Base-by-base conservation (phyloP, 1,140 invertebrate species). In the Apis florea region DNA sequence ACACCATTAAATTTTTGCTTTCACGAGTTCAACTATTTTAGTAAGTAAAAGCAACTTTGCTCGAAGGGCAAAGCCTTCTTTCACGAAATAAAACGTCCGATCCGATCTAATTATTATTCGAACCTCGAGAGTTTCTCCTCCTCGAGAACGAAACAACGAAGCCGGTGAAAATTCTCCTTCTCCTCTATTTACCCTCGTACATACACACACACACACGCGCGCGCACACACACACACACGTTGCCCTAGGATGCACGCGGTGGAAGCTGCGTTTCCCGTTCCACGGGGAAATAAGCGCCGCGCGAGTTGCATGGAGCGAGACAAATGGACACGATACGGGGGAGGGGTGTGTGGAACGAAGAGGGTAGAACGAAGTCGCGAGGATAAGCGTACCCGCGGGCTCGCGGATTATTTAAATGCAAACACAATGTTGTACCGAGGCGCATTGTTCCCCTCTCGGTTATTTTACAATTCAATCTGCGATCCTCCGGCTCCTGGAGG, bases 381-480 rank as follows among this genome's bases (percentile, higher is more conserved):
- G 80, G 80, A 88, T 88, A 79, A 88, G 81, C 87, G 77, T 84
- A 87, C 85, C 88, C 85, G 84, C 83, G 88, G 84, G 87, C 86
- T 92, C 89, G 90, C 91, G 88, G 91, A 92, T 92, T 92, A 92
- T 92, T 92, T 92, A 92, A 92, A 92, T 92, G 91, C 91, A 92
- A 92, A 92, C 91, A 92, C 89, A 91, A 91, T 92, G 91, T 91
- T 92, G 91, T 92, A 92, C 85, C 90, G 85, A 86, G 79, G 90
- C 85, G 86, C 88, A 92, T 92, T 92, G 90, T 92, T 92, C 90
- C 91, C 90, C 87, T 90, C 89, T 90, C 90, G 90, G 91, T 92
- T 92, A 91, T 92, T 92, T 92, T 92, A 92, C 91, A 92, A 92
- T 92, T 91, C 91, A 92, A 92, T 92, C 91, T 92, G 90, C 91